These are phyloP conservation scores for Brachionus koreanus DNA, from an alignment of 1,140 invertebrate species.

Conservation along the genomic window DNA sequence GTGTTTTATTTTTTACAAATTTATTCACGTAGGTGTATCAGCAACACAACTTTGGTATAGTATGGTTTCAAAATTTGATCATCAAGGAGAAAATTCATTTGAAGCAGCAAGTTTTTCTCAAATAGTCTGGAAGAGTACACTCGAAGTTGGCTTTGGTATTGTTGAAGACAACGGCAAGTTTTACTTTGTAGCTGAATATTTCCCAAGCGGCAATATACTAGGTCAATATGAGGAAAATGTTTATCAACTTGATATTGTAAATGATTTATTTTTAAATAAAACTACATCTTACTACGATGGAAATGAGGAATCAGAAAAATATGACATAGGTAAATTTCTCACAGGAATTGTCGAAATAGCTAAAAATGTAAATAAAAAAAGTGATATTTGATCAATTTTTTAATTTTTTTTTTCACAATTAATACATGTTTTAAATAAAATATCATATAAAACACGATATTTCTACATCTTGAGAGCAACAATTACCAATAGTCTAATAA, in stretches of 20 bases:
- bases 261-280: not conserved
- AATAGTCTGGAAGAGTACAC: slow-evolving; percentile 77
- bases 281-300: not conserved
- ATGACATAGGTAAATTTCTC: not conserved
- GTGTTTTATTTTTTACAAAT: slow-evolving; percentile 55
- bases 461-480: too few relatives aligned
- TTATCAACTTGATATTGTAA: slow-evolving; percentile 62
- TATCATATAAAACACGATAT: too few relatives aligned
- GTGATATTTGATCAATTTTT: too few relatives aligned
- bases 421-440: too few relatives aligned
- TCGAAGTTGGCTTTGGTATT: slow-evolving; percentile 75
- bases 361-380: too few relatives aligned
- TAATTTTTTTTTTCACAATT: too few relatives aligned
- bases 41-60: slow-evolving; percentile 79
- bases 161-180: slow-evolving; percentile 67
- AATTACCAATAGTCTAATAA: too few relatives aligned
- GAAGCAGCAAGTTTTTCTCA: slow-evolving; percentile 82
- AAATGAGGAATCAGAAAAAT: not conserved
- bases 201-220: slow-evolving; percentile 71
- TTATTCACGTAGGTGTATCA: not conserved
- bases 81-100: slow-evolving; percentile 68
- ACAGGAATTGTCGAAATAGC: not conserved
- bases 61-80: slow-evolving; percentile 72
- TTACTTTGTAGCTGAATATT: slow-evolving; percentile 73
- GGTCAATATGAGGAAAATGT: slow-evolving; percentile 74